Evolutionary conservation across 2,888 invertebrate species (phyloP).

Genomic region (Oscheius sp.): DNA sequence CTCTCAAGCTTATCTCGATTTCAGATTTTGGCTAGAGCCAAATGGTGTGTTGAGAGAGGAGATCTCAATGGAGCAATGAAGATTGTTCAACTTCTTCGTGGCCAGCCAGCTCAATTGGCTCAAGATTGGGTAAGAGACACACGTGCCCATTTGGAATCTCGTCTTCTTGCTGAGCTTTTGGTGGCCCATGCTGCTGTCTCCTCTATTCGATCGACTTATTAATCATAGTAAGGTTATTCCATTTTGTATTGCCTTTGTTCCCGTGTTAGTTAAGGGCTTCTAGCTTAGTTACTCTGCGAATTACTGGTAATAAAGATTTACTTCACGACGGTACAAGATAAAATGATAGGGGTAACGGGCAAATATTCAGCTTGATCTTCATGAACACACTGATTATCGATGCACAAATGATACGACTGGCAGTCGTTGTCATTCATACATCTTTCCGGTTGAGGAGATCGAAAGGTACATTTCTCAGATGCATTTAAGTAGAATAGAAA

Average conservation of each 20-base stretch:
- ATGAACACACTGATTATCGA: too few relatives aligned
- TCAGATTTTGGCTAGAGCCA: constrained; percentile 86
- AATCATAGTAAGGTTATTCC: background rate
- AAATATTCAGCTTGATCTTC: too few relatives aligned
- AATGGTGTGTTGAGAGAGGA: constrained; percentile 83
- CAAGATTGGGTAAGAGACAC: constrained; percentile 84
- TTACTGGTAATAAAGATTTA: constrained; percentile 15
- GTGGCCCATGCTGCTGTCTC: constrained; percentile 87
- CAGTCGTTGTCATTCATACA: too few relatives aligned
- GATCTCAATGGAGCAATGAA: constrained; percentile 85
- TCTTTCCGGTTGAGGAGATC: too few relatives aligned
- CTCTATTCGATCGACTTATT: constrained; percentile 68
- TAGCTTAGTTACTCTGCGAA: too few relatives aligned
- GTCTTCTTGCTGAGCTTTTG: constrained; percentile 82
- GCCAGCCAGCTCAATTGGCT: constrained; percentile 86
- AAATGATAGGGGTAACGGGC: too few relatives aligned
- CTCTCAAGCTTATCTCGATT: too few relatives aligned
- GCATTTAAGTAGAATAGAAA: too few relatives aligned
- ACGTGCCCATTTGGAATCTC: constrained; percentile 51
- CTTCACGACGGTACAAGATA: too few relatives aligned
- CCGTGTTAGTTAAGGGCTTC: background rate
- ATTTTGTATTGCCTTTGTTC: background rate
- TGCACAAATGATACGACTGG: too few relatives aligned
- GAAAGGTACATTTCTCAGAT: too few relatives aligned
- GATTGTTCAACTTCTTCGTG: constrained; percentile 79